Conservation (phyloP, 2,113 vertebrate genomes). For the Agapornis roseicollis region DNA sequence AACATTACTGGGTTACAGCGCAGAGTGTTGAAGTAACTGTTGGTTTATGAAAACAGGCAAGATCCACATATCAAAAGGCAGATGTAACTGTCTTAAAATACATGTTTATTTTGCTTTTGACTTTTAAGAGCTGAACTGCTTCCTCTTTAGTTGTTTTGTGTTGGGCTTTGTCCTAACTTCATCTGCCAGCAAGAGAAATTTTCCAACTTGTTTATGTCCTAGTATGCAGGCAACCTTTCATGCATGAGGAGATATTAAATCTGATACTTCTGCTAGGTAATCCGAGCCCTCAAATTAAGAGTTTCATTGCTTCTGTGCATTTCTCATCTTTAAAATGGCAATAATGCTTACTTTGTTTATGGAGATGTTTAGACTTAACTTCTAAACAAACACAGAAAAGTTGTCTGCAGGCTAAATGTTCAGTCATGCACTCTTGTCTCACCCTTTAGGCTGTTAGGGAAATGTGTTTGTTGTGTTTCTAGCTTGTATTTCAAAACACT, state of each 20-base stretch:
- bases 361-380: background rate
- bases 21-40: background rate
- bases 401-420: conserved; percentile 9
- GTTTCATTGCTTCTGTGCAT: background rate
- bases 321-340: background rate
- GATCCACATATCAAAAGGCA: background rate
- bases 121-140: background rate
- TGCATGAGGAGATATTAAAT: background rate
- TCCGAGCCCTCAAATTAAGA: background rate
- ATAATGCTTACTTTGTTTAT: background rate
- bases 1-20: background rate
- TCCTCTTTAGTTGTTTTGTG: background rate
- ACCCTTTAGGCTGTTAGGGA: background rate
- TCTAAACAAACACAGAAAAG: background rate
- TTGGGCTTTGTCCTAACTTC: background rate
- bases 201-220: background rate
- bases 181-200: background rate
- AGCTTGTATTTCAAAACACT: background rate
- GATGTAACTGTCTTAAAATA: background rate
- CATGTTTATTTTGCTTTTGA: background rate
- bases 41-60: background rate
- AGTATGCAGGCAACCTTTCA: background rate
- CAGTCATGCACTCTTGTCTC: background rate
- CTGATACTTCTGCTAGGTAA: background rate
- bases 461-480: conserved; percentile 30